Percentiles rank a stretch among this genome's conserved stretches.
Evolutionary conservation across 2,113 vertebrate genomes (phyloP).

Genomic region (Thermophis baileyi): DNA sequence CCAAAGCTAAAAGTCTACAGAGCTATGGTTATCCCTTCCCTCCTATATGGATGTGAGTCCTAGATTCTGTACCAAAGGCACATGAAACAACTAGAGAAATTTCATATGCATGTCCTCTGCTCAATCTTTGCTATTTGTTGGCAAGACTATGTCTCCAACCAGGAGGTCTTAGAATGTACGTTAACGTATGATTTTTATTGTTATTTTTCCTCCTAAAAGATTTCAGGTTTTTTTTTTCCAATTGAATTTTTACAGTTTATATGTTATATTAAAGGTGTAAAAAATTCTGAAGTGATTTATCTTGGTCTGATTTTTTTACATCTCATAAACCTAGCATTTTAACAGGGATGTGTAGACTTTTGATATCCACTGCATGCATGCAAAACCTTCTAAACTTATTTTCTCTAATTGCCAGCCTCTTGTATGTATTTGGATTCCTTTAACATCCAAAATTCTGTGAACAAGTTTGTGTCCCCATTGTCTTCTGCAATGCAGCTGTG

Average conservation of each 20-base stretch:
- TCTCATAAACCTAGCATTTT: neutral
- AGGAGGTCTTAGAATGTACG: neutral
- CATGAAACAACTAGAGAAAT: neutral
- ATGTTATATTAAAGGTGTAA: neutral
- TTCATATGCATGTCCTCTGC: neutral
- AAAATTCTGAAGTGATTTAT: neutral
- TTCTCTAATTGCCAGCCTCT: neutral
- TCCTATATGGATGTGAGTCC: too few species aligned
- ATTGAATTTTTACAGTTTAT: neutral
- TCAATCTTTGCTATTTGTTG: neutral
- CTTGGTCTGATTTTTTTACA: neutral
- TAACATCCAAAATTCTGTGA: neutral
- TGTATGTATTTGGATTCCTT: neutral
- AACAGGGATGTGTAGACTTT: neutral
- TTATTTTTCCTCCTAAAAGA: neutral
- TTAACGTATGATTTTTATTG: neutral
- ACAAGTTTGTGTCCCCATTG: neutral
- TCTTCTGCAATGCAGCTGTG: neutral
- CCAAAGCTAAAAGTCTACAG: too few species aligned
- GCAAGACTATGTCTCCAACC: neutral
- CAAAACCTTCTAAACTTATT: neutral
- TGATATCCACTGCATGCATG: neutral
- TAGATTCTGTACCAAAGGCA: too few species aligned
- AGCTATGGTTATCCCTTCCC: neutral
- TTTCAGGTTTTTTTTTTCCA: neutral